Evolutionary conservation across 2,797 vertebrate genomes (phyloP).

Genomic region (Tenualosa ilisha): DNA sequence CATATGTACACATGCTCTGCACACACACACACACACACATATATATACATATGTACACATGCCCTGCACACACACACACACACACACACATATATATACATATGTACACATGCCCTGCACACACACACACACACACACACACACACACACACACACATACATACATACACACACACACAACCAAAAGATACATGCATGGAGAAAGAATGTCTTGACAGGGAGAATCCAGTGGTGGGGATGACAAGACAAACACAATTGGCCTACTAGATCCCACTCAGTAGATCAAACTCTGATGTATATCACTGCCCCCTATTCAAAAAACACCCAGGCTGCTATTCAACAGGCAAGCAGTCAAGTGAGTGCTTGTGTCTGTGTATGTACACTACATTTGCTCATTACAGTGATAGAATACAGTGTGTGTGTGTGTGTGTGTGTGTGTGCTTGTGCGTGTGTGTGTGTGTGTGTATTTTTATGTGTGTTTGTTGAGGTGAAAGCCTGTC

Average conservation of each 20-base stretch:
- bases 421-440: not conserved
- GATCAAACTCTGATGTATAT: too few relatives aligned
- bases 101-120: not conserved
- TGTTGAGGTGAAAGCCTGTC: not conserved
- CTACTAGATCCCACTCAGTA: not conserved
- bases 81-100: not conserved
- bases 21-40: not conserved
- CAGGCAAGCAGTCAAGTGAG: not conserved
- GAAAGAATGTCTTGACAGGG: too few relatives aligned
- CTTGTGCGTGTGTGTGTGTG: not conserved
- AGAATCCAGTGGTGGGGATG: too few relatives aligned
- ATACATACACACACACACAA: not conserved
- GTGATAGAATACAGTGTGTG: not conserved
- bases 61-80: not conserved
- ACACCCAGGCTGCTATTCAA: too few relatives aligned
- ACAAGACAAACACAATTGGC: not conserved
- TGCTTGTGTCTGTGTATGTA: not conserved
- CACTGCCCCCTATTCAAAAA: too few relatives aligned
- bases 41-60: not conserved
- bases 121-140: not conserved
- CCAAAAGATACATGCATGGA: too few relatives aligned
- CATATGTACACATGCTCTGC: too few relatives aligned
- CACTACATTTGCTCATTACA: too few relatives aligned
- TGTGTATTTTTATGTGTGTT: not conserved
- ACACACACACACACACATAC: not conserved